phyloP scores from a whole-genome alignment of 2,888 invertebrate genomes.

The Resseliella maxima region DNA sequence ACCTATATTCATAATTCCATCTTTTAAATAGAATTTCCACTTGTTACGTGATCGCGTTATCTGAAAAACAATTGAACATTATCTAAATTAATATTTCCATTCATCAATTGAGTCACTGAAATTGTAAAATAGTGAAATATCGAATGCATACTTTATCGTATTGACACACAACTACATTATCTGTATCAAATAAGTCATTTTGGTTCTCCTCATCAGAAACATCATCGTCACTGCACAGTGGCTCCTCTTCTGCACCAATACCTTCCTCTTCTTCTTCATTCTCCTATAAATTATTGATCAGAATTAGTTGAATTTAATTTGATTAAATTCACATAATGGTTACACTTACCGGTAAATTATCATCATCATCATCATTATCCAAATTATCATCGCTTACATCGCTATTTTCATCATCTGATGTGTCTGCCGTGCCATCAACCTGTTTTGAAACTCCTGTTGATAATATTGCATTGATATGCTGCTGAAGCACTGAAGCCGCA shows the following conservation, averaged over 20 bases:
- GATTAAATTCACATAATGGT: background rate
- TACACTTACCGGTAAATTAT: slow-evolving; percentile 61
- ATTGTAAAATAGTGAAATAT: background rate
- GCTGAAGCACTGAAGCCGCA: slow-evolving; percentile 86
- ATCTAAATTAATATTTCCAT: no score
- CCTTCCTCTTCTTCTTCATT: slow-evolving; percentile 76
- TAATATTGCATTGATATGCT: slow-evolving; percentile 86
- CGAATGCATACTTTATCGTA: slow-evolving; percentile 87
- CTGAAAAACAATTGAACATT: no score
- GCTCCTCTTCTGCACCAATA: slow-evolving; percentile 84
- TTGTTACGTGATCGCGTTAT: slow-evolving; percentile 97
- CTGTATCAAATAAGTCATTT: slow-evolving; percentile 95
- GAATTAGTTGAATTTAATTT: no score
- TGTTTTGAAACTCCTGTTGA: slow-evolving; percentile 67
- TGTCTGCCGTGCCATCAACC: slow-evolving; percentile 76
- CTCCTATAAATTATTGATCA: slow-evolving; percentile 31
- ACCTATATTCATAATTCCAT: slow-evolving; percentile 98
- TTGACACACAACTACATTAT: slow-evolving; percentile 99
- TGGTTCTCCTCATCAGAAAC: slow-evolving; percentile 93
- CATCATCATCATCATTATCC: slow-evolving; percentile 81
- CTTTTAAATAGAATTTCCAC: slow-evolving; percentile 99
- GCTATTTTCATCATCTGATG: slow-evolving; percentile 82
- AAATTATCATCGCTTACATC: slow-evolving; percentile 80
- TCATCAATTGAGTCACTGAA: background rate
- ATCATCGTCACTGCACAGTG: slow-evolving; percentile 96